phyloP scores from a whole-genome alignment of 2,888 invertebrate species.

The Charanyca ferruginea region DNA sequence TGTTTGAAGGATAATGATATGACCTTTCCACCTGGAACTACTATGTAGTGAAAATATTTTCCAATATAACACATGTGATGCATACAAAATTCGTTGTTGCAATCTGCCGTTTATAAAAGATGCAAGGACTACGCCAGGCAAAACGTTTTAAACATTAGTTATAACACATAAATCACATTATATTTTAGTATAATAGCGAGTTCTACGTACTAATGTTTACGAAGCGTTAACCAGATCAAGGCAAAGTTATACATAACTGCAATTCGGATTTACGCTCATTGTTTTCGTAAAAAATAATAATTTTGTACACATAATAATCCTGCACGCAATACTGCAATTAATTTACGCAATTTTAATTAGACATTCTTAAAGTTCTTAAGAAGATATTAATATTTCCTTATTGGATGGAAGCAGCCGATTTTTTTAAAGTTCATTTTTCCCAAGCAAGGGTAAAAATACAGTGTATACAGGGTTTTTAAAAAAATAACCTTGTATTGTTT shows the following conservation, averaged over 20 bases:
- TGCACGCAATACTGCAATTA: not conserved
- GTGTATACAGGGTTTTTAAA: not conserved
- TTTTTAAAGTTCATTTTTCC: not conserved
- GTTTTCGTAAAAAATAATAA: slow-evolving; percentile 61
- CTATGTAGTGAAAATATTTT: slow-evolving; percentile 14
- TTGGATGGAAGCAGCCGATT: not conserved
- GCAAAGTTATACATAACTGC: slow-evolving; percentile 65
- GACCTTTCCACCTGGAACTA: slow-evolving; percentile 21
- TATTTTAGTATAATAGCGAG: slow-evolving; percentile 40
- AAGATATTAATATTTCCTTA: slow-evolving; percentile 12
- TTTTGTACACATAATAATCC: slow-evolving; percentile 26
- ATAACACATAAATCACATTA: slow-evolving; percentile 52
- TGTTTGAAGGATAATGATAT: slow-evolving; percentile 20
- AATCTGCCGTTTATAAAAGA: slow-evolving; percentile 24
- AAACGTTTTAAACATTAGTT: slow-evolving; percentile 25
- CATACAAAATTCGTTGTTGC: slow-evolving; percentile 19
- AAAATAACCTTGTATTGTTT: not conserved
- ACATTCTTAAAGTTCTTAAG: not conserved
- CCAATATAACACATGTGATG: slow-evolving; percentile 10
- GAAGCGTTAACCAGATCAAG: slow-evolving; percentile 72
- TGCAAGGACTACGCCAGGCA: slow-evolving; percentile 20
- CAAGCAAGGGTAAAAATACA: too few relatives aligned
- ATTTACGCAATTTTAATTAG: slow-evolving; percentile 30
- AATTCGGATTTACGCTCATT: slow-evolving; percentile 63
- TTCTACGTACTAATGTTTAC: slow-evolving; percentile 50